Conservation (phyloP, 1,140 invertebrate species). For the Trichomalopsis sarcophagae region DNA sequence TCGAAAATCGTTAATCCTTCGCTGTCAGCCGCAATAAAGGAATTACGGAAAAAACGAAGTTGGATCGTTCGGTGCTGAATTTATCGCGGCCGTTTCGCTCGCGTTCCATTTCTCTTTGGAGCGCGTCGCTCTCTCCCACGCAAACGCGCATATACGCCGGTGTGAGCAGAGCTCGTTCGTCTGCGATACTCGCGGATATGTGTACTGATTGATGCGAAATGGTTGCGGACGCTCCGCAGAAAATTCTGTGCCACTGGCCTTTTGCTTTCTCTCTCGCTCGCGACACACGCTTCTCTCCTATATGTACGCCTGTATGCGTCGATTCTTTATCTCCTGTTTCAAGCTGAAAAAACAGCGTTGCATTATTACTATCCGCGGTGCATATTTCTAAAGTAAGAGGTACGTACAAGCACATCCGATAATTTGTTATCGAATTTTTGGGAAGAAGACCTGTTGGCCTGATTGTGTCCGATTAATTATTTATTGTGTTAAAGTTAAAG, state of each 20-base stretch:
- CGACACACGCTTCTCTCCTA: too few relatives aligned
- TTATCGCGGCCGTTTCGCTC: slow-evolving; percentile 23
- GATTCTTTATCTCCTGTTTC: too few relatives aligned
- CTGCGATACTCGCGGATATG: neutral
- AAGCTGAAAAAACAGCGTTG: too few relatives aligned
- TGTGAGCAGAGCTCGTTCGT: neutral
- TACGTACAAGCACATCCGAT: too few relatives aligned
- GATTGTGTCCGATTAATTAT: too few relatives aligned
- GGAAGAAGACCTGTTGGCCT: too few relatives aligned
- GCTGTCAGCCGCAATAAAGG: slow-evolving; percentile 47
- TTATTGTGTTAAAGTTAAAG: too few relatives aligned
- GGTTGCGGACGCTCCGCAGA: neutral
- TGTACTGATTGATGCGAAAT: slow-evolving; percentile 42
- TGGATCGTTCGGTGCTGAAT: slow-evolving; percentile 32
- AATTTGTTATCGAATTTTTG: too few relatives aligned
- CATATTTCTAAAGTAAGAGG: too few relatives aligned
- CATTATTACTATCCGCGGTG: too few relatives aligned
- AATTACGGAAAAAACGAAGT: slow-evolving; percentile 42
- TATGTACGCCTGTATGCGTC: too few relatives aligned
- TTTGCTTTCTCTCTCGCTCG: neutral
- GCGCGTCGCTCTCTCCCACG: neutral
- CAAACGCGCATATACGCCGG: neutral
- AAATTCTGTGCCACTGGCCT: slow-evolving; percentile 4
- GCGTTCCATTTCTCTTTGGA: neutral
- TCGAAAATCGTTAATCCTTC: slow-evolving; percentile 45